These are phyloP conservation scores for Heteractis magnifica DNA, from an alignment of 92 coral and sea anemone species.

Conservation along the genomic window DNA sequence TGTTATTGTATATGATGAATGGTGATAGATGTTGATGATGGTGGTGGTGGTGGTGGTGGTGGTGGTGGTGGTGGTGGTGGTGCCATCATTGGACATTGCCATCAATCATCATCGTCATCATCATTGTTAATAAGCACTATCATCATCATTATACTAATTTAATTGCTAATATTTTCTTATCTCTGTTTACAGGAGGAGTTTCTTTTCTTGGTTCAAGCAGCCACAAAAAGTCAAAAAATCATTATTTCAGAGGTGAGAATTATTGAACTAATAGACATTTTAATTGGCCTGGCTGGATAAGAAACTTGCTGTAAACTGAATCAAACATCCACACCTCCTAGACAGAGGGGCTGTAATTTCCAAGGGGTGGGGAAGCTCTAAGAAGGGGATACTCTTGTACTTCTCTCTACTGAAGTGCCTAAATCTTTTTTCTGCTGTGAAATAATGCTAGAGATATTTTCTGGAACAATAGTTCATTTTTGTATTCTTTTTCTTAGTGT, in stretches of 20 bases:
- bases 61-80: background rate
- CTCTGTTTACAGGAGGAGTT: conserved; percentile 57
- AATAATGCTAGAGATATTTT: no score
- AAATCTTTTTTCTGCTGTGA: background rate
- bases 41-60: background rate
- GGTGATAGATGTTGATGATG: background rate
- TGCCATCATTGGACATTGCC: background rate
- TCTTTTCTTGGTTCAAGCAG: conserved; percentile 39
- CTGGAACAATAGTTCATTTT: background rate
- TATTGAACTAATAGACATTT: background rate
- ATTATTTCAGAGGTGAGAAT: conserved; percentile 33
- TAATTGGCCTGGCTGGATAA: no score
- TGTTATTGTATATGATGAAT: no score
- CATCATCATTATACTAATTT: background rate
- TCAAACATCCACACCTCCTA: no score
- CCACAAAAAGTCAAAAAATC: conserved; percentile 42
- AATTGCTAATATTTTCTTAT: background rate
- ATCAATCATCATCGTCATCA: background rate
- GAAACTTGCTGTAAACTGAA: no score
- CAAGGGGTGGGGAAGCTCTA: no score
- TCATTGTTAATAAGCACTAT: no score
- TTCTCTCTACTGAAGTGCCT: no score
- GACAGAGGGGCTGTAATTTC: no score
- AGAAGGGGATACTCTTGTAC: no score
- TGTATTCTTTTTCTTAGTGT: conserved; percentile 46